Evolutionary conservation across 1,140 invertebrate genomes (phyloP).

Genomic region (Bombus sylvicola): DNA sequence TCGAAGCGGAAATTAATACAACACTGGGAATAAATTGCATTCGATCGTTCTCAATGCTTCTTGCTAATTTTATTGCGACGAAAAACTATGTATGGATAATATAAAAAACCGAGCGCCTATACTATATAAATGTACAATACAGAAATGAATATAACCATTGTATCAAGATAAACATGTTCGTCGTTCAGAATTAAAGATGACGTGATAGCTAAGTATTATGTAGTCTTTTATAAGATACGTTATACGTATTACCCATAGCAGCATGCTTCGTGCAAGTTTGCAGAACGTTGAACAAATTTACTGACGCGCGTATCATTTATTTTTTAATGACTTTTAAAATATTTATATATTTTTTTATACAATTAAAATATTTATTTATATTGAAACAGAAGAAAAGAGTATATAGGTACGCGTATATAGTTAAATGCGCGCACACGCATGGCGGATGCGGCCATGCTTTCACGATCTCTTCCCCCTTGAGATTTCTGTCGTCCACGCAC

Average conservation of each 20-base stretch:
- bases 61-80: background rate
- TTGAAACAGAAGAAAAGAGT: background rate
- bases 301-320: too few species aligned
- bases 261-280: too few species aligned
- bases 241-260: too few species aligned
- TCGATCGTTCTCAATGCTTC: background rate
- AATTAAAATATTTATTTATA: background rate
- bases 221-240: too few species aligned
- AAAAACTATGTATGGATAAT: background rate
- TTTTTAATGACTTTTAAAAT: too few species aligned
- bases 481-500: conserved; percentile 67
- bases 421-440: conserved; percentile 59
- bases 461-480: conserved; percentile 67
- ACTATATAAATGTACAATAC: background rate
- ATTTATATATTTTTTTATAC: too few species aligned
- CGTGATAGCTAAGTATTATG: too few species aligned
- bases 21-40: conserved; percentile 55
- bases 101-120: background rate
- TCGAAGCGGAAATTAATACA: conserved; percentile 78
- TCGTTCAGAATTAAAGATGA: too few species aligned
- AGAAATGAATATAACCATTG: too few species aligned
- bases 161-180: too few species aligned
- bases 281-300: too few species aligned
- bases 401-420: conserved; percentile 22
- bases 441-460: conserved; percentile 77